phyloP scores from a whole-genome alignment of 2,113 vertebrate genomes.

The Spheniscus mendiculus region DNA sequence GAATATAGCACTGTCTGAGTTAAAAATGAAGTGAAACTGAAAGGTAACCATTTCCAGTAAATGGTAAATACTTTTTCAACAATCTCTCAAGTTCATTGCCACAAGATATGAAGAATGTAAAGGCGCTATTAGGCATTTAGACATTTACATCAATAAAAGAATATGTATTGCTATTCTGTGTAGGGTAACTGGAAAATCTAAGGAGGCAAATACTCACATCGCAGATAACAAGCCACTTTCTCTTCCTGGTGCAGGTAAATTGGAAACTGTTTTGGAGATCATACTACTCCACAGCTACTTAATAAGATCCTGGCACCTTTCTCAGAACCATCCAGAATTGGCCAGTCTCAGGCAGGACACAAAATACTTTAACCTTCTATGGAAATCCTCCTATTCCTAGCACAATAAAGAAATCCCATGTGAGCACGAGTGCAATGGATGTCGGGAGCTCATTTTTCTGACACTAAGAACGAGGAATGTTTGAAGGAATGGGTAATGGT shows the following conservation, averaged over 20 bases:
- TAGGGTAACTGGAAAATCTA: background rate
- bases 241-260: background rate
- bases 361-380: slow-evolving; percentile 22
- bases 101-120: background rate
- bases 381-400: slow-evolving; percentile 13
- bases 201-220: background rate
- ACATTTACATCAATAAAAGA: background rate
- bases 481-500: background rate
- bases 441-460: background rate
- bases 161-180: background rate
- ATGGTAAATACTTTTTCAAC: background rate
- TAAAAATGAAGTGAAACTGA: slow-evolving; percentile 19
- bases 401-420: slow-evolving; percentile 11
- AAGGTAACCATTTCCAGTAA: slow-evolving; percentile 5
- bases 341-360: background rate
- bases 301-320: background rate
- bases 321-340: background rate
- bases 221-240: background rate
- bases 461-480: background rate
- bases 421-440: background rate
- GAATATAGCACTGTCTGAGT: background rate
- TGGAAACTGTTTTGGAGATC: background rate
- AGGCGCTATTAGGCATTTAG: background rate
- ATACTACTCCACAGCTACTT: background rate
- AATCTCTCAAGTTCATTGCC: background rate